Conservation (phyloP, 2,113 vertebrate genomes). For the Phainopepla nitens region DNA sequence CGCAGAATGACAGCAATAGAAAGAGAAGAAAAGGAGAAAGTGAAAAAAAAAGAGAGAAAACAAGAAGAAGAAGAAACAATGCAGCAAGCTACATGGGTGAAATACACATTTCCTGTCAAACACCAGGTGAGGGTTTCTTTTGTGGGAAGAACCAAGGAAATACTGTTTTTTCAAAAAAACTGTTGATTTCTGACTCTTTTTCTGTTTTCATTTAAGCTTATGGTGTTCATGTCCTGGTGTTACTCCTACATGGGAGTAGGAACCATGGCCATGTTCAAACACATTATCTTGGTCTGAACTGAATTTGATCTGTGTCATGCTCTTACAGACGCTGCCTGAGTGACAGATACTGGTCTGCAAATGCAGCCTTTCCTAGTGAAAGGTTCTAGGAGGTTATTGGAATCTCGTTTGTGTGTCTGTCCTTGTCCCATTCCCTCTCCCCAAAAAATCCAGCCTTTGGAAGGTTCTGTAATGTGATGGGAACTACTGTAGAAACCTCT, state of each 20-base stretch:
- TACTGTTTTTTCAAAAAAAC: no score
- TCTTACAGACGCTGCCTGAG: background rate
- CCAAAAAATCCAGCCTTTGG: background rate
- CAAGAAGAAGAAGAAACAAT: slow-evolving; percentile 95
- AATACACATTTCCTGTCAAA: slow-evolving; percentile 95
- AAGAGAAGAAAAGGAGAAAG: slow-evolving; percentile 95
- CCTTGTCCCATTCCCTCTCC: background rate
- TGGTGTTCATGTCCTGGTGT: background rate
- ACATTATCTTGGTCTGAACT: background rate
- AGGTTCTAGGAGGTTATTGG: background rate
- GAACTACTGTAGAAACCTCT: background rate
- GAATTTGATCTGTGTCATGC: background rate
- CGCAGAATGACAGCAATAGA: slow-evolving; percentile 96
- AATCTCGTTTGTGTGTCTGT: background rate
- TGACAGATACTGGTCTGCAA: background rate
- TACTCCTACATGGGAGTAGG: background rate
- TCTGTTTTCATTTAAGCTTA: background rate
- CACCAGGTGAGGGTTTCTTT: slow-evolving; percentile 81
- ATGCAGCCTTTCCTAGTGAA: background rate
- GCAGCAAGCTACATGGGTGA: slow-evolving; percentile 97
- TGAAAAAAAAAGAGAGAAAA: slow-evolving; percentile 94
- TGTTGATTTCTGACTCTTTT: background rate
- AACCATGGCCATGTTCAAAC: background rate
- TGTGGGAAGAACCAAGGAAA: background rate
- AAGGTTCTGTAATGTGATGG: background rate